A percentile compares a stretch with the other conserved stretches of the same genome.
These are phyloP conservation scores for Manduca sexta DNA, from an alignment of 1,140 invertebrate species.

Conservation along the genomic window DNA sequence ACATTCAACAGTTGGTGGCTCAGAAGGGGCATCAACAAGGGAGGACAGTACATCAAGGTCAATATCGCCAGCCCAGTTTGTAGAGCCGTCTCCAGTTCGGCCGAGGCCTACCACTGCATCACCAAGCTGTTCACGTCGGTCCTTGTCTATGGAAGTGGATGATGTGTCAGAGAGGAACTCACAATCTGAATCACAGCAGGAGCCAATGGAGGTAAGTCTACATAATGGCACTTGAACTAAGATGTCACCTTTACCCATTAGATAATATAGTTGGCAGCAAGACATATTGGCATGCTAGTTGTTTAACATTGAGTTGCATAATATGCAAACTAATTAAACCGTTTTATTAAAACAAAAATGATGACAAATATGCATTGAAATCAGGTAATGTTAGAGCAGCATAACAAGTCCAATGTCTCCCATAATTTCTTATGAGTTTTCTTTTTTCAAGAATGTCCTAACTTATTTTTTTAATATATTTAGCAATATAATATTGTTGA, in stretches of 20 bases:
- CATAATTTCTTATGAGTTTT: too few species aligned
- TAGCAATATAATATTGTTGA: too few species aligned
- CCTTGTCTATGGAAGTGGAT: constrained; percentile 67
- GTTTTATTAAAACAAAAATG: too few species aligned
- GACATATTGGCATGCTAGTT: too few species aligned
- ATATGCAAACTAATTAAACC: too few species aligned
- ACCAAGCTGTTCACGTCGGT: constrained; percentile 58
- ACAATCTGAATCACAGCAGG: constrained; percentile 53
- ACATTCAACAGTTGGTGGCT: constrained; percentile 48
- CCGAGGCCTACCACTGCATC: constrained; percentile 51
- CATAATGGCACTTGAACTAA: not conserved
- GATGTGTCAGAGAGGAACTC: constrained; percentile 63
- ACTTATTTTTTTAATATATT: too few species aligned
- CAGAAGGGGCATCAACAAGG: constrained; percentile 50
- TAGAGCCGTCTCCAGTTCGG: constrained; percentile 53
- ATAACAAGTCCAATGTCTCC: too few species aligned
- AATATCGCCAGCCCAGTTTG: constrained; percentile 63
- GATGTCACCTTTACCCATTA: not conserved
- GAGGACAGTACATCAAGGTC: constrained; percentile 62
- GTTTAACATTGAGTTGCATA: too few species aligned
- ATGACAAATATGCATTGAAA: too few species aligned
- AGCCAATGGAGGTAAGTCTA: constrained; percentile 59
- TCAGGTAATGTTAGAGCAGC: too few species aligned
- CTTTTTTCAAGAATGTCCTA: too few species aligned
- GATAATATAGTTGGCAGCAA: not conserved